Conservation (phyloP, 2,888 invertebrate genomes). For the Chironomus tentans region DNA sequence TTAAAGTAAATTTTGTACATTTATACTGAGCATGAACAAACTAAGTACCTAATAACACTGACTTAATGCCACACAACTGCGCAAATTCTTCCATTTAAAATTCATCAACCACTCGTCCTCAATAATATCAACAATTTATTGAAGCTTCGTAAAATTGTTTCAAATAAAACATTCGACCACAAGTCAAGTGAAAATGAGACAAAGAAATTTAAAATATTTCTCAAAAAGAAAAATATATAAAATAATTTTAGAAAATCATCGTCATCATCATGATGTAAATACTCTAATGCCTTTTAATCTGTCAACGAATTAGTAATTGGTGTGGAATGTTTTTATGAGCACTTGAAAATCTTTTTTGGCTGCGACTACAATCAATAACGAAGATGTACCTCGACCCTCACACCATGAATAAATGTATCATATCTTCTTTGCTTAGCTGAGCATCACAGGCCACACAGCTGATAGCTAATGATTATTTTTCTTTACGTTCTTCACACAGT, state of each 20-base stretch:
- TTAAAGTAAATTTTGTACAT: too few relatives aligned
- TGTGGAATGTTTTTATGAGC: constrained; percentile 5
- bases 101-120: too few relatives aligned
- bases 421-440: too few relatives aligned
- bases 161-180: too few relatives aligned
- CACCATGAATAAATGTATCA: neutral
- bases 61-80: too few relatives aligned
- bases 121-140: too few relatives aligned
- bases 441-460: neutral
- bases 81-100: too few relatives aligned
- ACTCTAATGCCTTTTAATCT: neutral
- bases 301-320: constrained; percentile 16
- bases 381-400: neutral
- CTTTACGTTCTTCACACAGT: neutral
- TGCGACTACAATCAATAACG: neutral
- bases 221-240: neutral
- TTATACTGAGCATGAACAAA: too few relatives aligned
- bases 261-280: neutral
- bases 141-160: too few relatives aligned
- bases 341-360: neutral
- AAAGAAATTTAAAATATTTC: too few relatives aligned
- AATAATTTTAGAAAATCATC: neutral
- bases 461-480: neutral
- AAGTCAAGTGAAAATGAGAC: too few relatives aligned
- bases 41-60: too few relatives aligned